Percentiles rank a stretch among this genome's conserved stretches.
Evolutionary conservation across 2,797 vertebrate genomes (phyloP).

Genomic region (Myiothlypis chrysogaster): DNA sequence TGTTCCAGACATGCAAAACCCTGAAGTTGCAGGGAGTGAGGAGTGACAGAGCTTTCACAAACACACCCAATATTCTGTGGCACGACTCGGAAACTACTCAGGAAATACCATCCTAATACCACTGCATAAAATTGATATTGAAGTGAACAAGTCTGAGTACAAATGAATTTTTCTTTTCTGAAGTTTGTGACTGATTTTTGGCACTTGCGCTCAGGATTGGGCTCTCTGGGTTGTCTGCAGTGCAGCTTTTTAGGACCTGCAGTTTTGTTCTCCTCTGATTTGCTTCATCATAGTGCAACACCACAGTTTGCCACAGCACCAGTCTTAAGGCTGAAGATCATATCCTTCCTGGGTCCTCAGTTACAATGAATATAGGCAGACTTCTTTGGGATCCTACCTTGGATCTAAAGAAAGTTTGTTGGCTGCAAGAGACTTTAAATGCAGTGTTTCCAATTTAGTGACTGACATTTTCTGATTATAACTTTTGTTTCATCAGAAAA

Average conservation of each 20-base stretch:
- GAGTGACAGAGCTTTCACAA: constrained; percentile 57
- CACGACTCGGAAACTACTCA: neutral
- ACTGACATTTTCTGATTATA: neutral
- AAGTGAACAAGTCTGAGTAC: neutral
- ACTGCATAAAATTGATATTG: neutral
- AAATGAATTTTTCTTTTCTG: neutral
- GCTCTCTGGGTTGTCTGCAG: neutral
- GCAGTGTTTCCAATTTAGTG: neutral
- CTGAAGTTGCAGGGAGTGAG: constrained; percentile 34
- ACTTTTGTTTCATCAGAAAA: neutral
- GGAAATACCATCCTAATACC: constrained; percentile 50
- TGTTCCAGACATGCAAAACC: constrained; percentile 57
- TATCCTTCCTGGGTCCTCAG: neutral
- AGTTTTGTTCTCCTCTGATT: neutral
- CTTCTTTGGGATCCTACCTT: neutral
- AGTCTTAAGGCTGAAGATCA: accelerated
- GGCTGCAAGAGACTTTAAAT: neutral
- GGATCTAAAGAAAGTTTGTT: neutral
- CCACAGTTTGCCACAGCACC: neutral
- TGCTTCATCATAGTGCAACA: neutral
- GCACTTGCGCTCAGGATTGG: neutral
- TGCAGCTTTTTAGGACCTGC: neutral
- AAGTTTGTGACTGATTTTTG: neutral
- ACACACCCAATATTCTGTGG: constrained; percentile 51
- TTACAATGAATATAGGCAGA: neutral